A percentile compares a stretch with the other conserved stretches of the same genome.
Evolutionary conservation across 2,888 invertebrate species (phyloP).

Genomic region (Dendrolimus houi): DNA sequence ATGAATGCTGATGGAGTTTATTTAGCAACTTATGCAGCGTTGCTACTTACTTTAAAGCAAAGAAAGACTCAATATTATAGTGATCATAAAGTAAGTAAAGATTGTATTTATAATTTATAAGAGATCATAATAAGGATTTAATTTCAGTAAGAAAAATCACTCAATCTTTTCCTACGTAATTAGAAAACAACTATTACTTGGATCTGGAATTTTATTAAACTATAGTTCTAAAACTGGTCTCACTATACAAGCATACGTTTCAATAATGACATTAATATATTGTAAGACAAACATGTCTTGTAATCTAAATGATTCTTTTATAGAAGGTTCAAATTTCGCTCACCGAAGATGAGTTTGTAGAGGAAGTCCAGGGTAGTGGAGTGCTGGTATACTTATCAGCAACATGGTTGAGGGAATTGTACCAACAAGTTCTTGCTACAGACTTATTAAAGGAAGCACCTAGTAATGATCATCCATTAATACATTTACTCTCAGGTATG

Average conservation of each 20-base stretch:
- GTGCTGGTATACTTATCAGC: slow-evolving; percentile 95
- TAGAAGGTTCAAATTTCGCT: slow-evolving; percentile 71
- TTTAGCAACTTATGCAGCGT: slow-evolving; percentile 90
- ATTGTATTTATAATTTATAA: neutral
- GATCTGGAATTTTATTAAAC: no score
- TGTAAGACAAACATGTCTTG: no score
- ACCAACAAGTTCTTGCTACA: slow-evolving; percentile 87
- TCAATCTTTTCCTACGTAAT: no score
- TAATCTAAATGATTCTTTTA: slow-evolving; percentile 3
- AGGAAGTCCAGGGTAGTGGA: slow-evolving; percentile 94
- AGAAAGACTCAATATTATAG: slow-evolving; percentile 86
- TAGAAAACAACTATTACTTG: no score
- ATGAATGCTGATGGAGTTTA: slow-evolving; percentile 98
- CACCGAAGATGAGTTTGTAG: slow-evolving; percentile 92
- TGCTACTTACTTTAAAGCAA: slow-evolving; percentile 88
- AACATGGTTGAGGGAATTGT: slow-evolving; percentile 94
- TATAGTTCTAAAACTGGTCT: no score
- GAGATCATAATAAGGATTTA: no score
- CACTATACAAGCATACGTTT: no score
- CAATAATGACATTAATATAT: no score
- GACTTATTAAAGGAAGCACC: slow-evolving; percentile 84
- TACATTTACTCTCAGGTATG: slow-evolving; percentile 85
- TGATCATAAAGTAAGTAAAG: slow-evolving; percentile 55
- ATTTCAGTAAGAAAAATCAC: no score
- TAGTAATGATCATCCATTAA: slow-evolving; percentile 81